Conservation (phyloP, 2,797 vertebrate genomes). For the Smutsia temminckii region DNA sequence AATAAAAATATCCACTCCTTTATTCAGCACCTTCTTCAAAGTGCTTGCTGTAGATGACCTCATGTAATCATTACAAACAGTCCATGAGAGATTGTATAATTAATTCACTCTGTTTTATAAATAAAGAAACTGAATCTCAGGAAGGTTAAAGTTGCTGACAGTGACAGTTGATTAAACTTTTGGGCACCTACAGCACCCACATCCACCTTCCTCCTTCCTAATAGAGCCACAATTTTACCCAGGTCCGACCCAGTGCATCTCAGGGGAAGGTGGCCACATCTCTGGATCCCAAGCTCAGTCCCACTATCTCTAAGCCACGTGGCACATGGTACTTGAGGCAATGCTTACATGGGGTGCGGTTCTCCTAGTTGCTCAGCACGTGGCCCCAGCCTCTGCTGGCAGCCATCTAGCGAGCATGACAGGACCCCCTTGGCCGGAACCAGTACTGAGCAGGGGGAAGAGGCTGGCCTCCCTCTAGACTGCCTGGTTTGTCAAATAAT, state of each 20-base stretch:
- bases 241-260: background rate
- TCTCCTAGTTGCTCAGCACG: background rate
- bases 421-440: background rate
- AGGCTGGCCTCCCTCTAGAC: background rate
- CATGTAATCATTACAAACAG: background rate
- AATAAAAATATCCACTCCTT: background rate
- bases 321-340: rapidly evolving
- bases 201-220: background rate
- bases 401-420: background rate
- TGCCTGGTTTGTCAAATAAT: background rate
- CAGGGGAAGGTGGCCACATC: background rate
- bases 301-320: background rate
- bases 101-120: background rate
- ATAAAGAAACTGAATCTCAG: background rate
- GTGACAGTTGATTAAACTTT: background rate
- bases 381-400: background rate
- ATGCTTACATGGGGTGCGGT: rapidly evolving
- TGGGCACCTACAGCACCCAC: too few relatives aligned
- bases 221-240: background rate
- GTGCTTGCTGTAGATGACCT: background rate
- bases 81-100: background rate
- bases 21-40: background rate
- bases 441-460: background rate
- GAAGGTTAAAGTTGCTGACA: background rate
- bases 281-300: background rate